Evolutionary conservation across 2,888 invertebrate genomes (phyloP).

Genomic region (Zaprionus lineosus): DNA sequence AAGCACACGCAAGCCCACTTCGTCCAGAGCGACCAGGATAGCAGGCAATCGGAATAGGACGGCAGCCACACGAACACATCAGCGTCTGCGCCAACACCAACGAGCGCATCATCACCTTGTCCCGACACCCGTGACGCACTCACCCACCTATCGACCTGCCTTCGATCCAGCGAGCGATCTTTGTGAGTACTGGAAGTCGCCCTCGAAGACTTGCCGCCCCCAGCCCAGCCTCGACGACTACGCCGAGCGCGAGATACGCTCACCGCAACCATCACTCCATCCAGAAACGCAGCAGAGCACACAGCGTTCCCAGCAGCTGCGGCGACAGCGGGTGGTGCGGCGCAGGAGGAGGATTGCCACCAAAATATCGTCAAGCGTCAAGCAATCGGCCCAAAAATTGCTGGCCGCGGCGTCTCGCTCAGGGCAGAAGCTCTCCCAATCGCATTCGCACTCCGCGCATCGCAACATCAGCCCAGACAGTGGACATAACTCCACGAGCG

Average conservation of each 20-base stretch:
- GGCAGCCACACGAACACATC: constrained; percentile 2
- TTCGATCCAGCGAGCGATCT: constrained; percentile 83
- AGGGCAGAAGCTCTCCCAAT: constrained; percentile 32
- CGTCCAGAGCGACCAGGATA: constrained; percentile 53
- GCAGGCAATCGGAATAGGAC: constrained; percentile 62
- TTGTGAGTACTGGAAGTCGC: constrained; percentile 80
- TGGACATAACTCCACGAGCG: constrained; percentile 81
- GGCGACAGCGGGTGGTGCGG: constrained; percentile 77
- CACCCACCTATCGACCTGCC: constrained; percentile 81
- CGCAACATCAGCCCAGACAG: constrained; percentile 81
- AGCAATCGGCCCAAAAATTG: constrained; percentile 76
- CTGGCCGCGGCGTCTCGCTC: constrained; percentile 51
- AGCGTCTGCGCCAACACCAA: constrained; percentile 15
- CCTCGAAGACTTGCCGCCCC: constrained; percentile 5
- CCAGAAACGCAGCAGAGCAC: background rate
- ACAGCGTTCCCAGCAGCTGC: constrained; percentile 55
- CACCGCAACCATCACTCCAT: constrained; percentile 50
- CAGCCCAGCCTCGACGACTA: constrained; percentile 14
- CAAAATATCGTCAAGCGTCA: constrained; percentile 68
- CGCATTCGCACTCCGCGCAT: constrained; percentile 11
- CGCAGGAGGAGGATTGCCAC: constrained; percentile 68
- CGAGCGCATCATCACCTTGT: constrained; percentile 15
- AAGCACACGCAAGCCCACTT: constrained; percentile 80
- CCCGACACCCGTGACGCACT: constrained; percentile 68
- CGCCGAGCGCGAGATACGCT: constrained; percentile 77